Base-by-base conservation (phyloP, 2,797 vertebrate species). In the Gastrophryne carolinensis region DNA sequence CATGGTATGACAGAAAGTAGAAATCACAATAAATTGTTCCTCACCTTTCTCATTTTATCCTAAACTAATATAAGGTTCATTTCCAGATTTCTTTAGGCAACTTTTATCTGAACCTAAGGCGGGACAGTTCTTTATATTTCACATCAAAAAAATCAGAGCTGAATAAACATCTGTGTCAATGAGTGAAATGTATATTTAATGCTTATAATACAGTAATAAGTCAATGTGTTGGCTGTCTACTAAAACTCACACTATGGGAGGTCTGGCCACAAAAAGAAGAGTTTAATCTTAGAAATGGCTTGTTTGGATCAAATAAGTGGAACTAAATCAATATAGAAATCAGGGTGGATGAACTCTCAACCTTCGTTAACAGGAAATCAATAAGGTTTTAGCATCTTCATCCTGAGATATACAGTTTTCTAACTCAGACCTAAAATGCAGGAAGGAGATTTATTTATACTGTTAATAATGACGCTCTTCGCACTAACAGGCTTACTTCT, bases 261-360 rank as follows among this genome's bases (percentile, higher is more conserved):
- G 12, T 4, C 52, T 44, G n/a, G 8, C 29, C 21, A 39, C 32
- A 57, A 27, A 5, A 27, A 58, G n/a, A 32, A 80, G 34, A 29
- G 7, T 52, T 17, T 78, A 60, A 73, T 2, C n/a, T 24, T 35
- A 34, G 37, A 29, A 66, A 50, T 50, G 60, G 70, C 78, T 71
- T 71, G 63, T 65, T 24, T 4, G 0, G 73, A 69, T 68, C 5
- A 9, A 75, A 80, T 0, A 0, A 44, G 21, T n/a, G 50, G 27
- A 35, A 76, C 72, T 77, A 79, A 54, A 73, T 79, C 64, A 80
- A 17, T 78, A 68, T 47, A n/a, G 27, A 0, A 2, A 19, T 71
- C 39, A 57, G 34, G 27, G 1, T n/a, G 19, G 82, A 47, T 63
- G 68, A 82, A 71, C 15, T 58, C 69, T 72, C 72, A 19, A 76